These are phyloP conservation scores for Oryzaephilus surinamensis DNA, from an alignment of 1,140 invertebrate genomes.

Conservation along the genomic window DNA sequence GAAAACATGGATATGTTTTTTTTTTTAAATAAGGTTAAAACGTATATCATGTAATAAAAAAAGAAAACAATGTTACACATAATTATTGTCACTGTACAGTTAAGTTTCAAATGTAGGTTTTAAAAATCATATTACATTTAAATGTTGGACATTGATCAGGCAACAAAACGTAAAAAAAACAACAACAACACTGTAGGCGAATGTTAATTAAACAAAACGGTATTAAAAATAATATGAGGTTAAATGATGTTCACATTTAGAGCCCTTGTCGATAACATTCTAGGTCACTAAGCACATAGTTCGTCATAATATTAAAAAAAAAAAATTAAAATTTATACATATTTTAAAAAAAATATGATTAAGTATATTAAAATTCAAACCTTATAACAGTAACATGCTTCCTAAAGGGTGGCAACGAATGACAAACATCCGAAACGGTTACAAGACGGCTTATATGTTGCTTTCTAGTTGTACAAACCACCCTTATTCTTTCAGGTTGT, in stretches of 20 bases:
- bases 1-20: no score
- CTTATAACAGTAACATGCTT: slow-evolving; percentile 36
- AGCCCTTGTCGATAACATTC: no score
- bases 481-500: slow-evolving; percentile 30
- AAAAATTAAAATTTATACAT: background rate
- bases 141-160: slow-evolving; percentile 3
- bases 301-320: background rate
- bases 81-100: slow-evolving; percentile 8
- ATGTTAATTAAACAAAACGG: slow-evolving; percentile 13
- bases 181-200: slow-evolving; percentile 10
- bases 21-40: no score
- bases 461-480: slow-evolving; percentile 34
- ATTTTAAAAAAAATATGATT: background rate
- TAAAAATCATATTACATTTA: slow-evolving; percentile 6
- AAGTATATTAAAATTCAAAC: slow-evolving; percentile 16
- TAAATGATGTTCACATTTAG: no score
- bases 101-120: slow-evolving; percentile 13
- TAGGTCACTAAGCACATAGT: background rate
- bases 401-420: slow-evolving; percentile 27
- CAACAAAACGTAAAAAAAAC: no score
- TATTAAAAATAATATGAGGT: no score
- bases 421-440: slow-evolving; percentile 31
- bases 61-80: slow-evolving; percentile 3
- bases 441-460: slow-evolving; percentile 33
- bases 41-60: no score